These are phyloP conservation scores for Tichodroma muraria DNA, from an alignment of 2,113 vertebrate species.

Conservation along the genomic window DNA sequence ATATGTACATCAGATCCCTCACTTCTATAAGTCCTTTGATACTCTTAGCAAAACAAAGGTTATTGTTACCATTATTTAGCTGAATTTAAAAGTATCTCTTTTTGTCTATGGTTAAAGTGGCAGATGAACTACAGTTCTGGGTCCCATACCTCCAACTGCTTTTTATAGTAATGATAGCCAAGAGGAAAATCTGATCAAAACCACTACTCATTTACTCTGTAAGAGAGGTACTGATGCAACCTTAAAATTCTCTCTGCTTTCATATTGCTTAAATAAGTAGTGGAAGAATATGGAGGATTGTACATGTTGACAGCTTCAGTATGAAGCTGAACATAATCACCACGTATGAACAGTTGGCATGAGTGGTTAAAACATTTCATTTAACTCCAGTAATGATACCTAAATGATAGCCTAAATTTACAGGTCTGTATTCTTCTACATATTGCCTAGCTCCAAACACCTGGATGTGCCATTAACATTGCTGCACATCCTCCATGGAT, in stretches of 20 bases:
- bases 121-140: background rate
- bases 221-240: background rate
- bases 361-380: background rate
- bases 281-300: background rate
- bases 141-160: background rate
- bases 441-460: background rate
- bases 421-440: background rate
- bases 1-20: background rate
- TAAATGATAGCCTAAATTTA: background rate
- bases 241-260: background rate
- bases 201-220: background rate
- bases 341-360: background rate
- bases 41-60: background rate
- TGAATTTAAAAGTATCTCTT: background rate
- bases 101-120: background rate
- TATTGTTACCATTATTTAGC: background rate
- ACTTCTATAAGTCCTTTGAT: background rate
- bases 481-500: background rate
- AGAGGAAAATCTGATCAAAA: background rate
- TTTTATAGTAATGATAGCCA: background rate
- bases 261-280: background rate
- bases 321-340: background rate
- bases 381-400: background rate
- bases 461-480: background rate
- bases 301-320: background rate